Base-by-base conservation (phyloP, 2,113 vertebrate species). In the Jaculus jaculus region DNA sequence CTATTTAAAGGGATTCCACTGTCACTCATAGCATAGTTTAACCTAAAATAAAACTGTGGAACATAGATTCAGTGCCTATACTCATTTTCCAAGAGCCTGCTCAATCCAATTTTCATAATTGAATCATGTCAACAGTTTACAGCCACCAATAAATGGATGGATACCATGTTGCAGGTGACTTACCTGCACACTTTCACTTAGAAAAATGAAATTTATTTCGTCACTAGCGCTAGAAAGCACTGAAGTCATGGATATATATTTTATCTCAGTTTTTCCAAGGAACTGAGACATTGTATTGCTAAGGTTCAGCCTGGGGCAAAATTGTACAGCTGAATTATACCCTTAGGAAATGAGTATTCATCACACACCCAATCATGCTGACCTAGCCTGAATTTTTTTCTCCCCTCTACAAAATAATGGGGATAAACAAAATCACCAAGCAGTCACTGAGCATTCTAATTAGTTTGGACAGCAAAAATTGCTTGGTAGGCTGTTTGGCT, bases 301-400 rank as follows among this genome's bases (percentile, higher is more conserved):
- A 92, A 71, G 63, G 75, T 82, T 93, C 9, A 94, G 85, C 74
- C 66, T 65, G 65, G 83, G 89, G 95, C 66, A 95, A 91, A 90
- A 90, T 18, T 77, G 86, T 88, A 85, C 30, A 86, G 24, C 47
- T 84, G 93, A 96, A 97, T 83, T 80, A 66, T 90, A 95, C 51
- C 90, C 91, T 58, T 60, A 92, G 90, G 94, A 97, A 94, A 89
- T 69, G 95, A 89, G 58, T 85, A 91, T 96, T 95, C 92, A 79
- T 92, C 92, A 88, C 75, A 74, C 34, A 74, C 34, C 60, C 66
- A 94, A 23, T 86, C n/a, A 83, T 15, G 12, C 87, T 96, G 95
- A 97, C 1, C 0, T 63, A 94, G 87, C 37, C 74, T 90, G 90
- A 93, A 86, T 86, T 94, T 90, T 71, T 77, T 87, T 32, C 34